Conservation (phyloP, 2,797 vertebrate genomes). For the Acanthornis magna region DNA sequence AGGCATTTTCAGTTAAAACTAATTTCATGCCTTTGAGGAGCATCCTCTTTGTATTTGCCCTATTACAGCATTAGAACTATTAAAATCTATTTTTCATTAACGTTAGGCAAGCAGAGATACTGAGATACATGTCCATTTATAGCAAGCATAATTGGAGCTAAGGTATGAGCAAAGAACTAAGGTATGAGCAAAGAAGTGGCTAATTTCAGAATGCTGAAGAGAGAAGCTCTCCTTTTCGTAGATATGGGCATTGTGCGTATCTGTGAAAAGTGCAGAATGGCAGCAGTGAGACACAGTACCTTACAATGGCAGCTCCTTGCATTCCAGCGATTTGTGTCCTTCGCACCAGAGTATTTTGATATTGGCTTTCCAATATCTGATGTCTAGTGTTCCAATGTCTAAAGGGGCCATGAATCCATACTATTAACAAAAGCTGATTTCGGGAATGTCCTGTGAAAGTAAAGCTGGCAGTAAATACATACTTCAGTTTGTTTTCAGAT, state of each 20-base stretch:
- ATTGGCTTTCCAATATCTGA: background rate
- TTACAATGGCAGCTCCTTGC: background rate
- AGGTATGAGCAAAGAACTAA: background rate
- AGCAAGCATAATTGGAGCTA: background rate
- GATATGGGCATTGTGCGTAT: rapidly evolving
- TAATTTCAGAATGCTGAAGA: background rate
- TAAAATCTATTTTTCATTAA: background rate
- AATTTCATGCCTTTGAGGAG: background rate
- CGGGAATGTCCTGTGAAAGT: background rate
- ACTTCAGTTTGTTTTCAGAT: background rate
- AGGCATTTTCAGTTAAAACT: background rate
- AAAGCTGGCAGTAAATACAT: background rate
- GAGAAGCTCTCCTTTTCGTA: background rate
- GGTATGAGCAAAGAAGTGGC: background rate
- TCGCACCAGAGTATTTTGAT: background rate
- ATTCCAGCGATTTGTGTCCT: background rate
- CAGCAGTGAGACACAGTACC: background rate
- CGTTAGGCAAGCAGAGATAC: background rate
- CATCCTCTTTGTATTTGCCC: background rate
- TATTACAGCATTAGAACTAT: background rate
- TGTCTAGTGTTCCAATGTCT: background rate
- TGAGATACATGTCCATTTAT: background rate
- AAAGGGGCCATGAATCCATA: background rate
- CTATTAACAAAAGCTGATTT: background rate
- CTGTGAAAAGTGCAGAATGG: background rate